Base-by-base conservation (phyloP, 2,888 invertebrate genomes). In the Polyommatus icarus region DNA sequence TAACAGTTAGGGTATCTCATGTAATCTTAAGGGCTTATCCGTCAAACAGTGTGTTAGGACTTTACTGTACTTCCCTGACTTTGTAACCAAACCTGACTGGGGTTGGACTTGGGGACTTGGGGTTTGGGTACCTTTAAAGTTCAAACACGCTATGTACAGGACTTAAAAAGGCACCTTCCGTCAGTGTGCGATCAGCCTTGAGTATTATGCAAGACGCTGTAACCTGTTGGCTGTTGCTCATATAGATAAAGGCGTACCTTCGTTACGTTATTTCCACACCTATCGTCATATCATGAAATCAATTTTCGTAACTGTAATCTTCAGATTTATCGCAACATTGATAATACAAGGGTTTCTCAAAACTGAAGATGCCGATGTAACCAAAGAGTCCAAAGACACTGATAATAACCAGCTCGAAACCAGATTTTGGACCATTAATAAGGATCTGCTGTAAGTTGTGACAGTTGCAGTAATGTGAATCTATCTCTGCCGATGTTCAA, bases 271-370 rank as follows among this genome's bases (percentile, higher is more conserved):
- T 67, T 67, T 29, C 15, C 29, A 67, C 67, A 67, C 61, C 20
- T 12, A 61, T 67, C 67, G 29, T 29, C 67, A 29, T 32, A 67
- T 67, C 67, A 67, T 67, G 67, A 67, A 67, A 67, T 67, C 67
- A 67, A 15, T 67, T 32, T 29, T 67, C 18, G 67, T 20, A 67
- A 67, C 61, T 32, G 24, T 32, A 29, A 67, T 67, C 61, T 61
- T 61, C 24, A 12, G 59, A 59, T 24, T 24, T 61, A 32, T 67
- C 67, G 18, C 29, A 32, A 67, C 67, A 29, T 5, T 67, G 67
- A 67, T 67, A 8, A 67, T 67, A 8, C 0, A 15, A 24, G 29
- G 15, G 24, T 67, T 67, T 67, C 24, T 10, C 12, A 24, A 67
- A 24, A 24, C 15, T 59, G 59, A 59, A 15, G 12, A 67, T 67